Conservation (phyloP, 2,113 vertebrate genomes). For the Chlorocebus sabaeus region DNA sequence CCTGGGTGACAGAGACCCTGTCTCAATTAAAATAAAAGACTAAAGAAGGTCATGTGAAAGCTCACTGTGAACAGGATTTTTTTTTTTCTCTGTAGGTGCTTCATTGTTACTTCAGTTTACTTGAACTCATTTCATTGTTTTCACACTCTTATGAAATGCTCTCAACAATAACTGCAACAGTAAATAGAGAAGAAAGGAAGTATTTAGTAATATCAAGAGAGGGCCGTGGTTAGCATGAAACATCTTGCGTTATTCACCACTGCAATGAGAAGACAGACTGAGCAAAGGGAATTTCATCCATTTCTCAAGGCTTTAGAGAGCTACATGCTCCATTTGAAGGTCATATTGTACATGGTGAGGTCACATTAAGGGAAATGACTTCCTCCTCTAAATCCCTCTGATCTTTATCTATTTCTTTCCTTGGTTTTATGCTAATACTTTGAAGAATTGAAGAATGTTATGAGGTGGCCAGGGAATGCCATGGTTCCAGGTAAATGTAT, state of each 20-base stretch:
- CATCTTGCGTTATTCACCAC: background rate
- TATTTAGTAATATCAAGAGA: constrained; percentile 46
- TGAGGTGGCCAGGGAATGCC: background rate
- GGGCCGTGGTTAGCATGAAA: background rate
- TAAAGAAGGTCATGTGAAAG: background rate
- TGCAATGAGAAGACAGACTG: background rate
- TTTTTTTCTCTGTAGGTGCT: background rate
- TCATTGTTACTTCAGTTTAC: background rate
- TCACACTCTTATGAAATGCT: constrained; percentile 24
- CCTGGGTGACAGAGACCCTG: too few relatives aligned
- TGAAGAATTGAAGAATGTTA: background rate
- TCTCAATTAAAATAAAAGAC: background rate
- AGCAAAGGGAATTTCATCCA: background rate
- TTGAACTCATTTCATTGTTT: background rate
- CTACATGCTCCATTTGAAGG: background rate
- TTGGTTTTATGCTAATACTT: background rate
- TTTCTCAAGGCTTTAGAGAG: background rate
- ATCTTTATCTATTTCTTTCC: background rate
- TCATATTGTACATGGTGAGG: background rate
- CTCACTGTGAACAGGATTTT: background rate
- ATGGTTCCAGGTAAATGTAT: too few relatives aligned
- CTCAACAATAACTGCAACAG: background rate
- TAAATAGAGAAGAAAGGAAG: constrained; percentile 47
- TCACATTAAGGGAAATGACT: background rate
- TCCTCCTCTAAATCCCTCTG: background rate